These are phyloP conservation scores for Sinhomidia bicolor DNA, from an alignment of 2,888 invertebrate genomes.

Conservation along the genomic window DNA sequence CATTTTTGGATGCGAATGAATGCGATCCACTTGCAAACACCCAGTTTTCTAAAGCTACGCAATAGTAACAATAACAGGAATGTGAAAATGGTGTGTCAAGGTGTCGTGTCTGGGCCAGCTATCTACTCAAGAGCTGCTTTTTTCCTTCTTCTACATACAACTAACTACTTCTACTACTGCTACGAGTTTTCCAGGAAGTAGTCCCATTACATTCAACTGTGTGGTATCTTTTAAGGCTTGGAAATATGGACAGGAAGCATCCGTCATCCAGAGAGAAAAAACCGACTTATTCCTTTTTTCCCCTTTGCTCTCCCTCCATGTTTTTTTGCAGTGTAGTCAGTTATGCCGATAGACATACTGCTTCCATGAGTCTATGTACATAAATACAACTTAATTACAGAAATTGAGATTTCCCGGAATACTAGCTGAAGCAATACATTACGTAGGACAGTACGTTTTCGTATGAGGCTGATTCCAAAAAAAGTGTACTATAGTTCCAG, in stretches of 20 bases:
- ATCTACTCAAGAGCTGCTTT: no score
- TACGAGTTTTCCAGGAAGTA: constrained; percentile 57
- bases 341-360: background rate
- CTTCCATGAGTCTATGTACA: background rate
- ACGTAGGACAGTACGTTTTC: background rate
- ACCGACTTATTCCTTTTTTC: constrained; percentile 9
- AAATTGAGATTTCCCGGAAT: constrained; percentile 73
- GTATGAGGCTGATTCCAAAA: constrained; percentile 19
- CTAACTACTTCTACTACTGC: no score
- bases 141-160: no score
- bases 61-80: no score
- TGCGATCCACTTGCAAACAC: background rate
- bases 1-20: no score
- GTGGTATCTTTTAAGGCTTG: constrained; percentile 53
- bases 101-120: constrained; percentile 28
- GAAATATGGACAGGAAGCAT: constrained; percentile 64
- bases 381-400: constrained; percentile 65
- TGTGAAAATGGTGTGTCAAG: constrained; percentile 24
- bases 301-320: background rate
- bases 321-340: background rate
- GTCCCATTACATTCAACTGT: constrained; percentile 52
- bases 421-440: constrained; percentile 30
- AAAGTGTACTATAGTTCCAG: constrained; percentile 35
- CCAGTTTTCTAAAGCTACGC: background rate
- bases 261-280: constrained; percentile 47